Base-by-base conservation (phyloP, 2,113 vertebrate species). In the Protobothrops mucrosquamatus region DNA sequence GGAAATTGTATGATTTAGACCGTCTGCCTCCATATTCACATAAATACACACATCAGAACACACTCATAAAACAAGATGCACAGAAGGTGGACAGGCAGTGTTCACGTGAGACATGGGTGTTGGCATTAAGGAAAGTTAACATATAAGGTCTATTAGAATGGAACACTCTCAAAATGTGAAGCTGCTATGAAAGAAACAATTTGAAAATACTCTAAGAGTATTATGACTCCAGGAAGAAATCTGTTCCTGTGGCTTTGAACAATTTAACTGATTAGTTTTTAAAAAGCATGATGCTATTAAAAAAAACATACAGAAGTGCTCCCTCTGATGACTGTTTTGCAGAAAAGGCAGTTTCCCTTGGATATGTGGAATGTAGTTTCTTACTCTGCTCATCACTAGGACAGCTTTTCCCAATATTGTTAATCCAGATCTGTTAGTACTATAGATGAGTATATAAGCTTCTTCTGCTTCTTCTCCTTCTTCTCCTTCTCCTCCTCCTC, bases 251-350 rank as follows among this genome's bases (percentile, higher is more conserved):
- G 48, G 85, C 29, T 91, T 94, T 94, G 92, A 55, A 56, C 88
- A 93, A 86, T 93, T 90, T 86, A 90, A 93, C 88, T 93, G 88
- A 93, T 90, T 93, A 86, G 88, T 59, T 90, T 90, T 90, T 90
- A 86, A 90, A 61, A 89, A 89, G 87, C 54, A 43, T 85, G 54
- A 85, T 92, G 34, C 29, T 57, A 1, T 86, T 89, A 61, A 81
- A 92, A 89, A 46, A 89, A 81, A 46, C 55, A 91, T 56, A 56
- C 8, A 29, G 51, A 93, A 39, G 74, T 61, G 54, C 39, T 92
- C 91, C 39, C 93, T 94, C 93, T 26, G 92, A 94, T 95, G 29
- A 90, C 91, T 20, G 54, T 88, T 69, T 81, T 46, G 11, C 88
- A 90, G 29, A 93, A 39, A n/a, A 52, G 26, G 24, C 46, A 34